phyloP scores from a whole-genome alignment of 2,888 invertebrate genomes.

The Plebejus melissa region DNA sequence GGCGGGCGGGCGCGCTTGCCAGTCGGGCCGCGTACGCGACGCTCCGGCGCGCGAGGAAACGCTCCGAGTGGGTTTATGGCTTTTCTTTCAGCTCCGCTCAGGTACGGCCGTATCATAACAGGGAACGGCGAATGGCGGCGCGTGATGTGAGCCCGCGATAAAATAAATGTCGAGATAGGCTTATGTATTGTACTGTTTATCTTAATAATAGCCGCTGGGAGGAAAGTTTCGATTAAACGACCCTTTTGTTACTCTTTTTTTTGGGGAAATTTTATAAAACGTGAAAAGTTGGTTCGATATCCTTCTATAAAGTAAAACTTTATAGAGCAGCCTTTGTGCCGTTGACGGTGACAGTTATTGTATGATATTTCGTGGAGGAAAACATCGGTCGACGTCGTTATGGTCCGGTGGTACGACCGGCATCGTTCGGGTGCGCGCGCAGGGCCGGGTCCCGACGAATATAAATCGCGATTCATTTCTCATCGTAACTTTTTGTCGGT shows the following conservation, averaged over 20 bases:
- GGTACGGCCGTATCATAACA: constrained; percentile 80
- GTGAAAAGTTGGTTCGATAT: constrained; percentile 13
- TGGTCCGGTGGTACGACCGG: constrained; percentile 30
- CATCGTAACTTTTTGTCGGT: constrained; percentile 81
- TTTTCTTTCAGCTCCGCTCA: constrained; percentile 79
- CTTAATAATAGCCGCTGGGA: constrained; percentile 76
- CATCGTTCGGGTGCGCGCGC: constrained; percentile 36
- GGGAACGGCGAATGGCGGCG: constrained; percentile 78
- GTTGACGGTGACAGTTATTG: background rate
- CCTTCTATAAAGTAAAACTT: constrained; percentile 11
- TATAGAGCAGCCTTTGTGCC: constrained; percentile 3
- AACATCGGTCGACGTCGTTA: background rate
- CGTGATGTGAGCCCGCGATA: constrained; percentile 80
- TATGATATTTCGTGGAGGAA: background rate
- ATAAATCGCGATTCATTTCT: constrained; percentile 80
- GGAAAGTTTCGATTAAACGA: constrained; percentile 75
- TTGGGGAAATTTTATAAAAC: constrained; percentile 31
- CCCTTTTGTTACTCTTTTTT: constrained; percentile 45
- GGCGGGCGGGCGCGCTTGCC: constrained; percentile 52
- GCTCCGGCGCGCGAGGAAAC: constrained; percentile 75
- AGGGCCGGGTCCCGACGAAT: constrained; percentile 58
- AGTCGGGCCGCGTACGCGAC: constrained; percentile 74
- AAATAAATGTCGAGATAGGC: constrained; percentile 80
- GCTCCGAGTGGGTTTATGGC: constrained; percentile 78
- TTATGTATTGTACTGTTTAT: constrained; percentile 80